Conservation (phyloP, 2,888 invertebrate genomes). For the Pherbina coryleti region DNA sequence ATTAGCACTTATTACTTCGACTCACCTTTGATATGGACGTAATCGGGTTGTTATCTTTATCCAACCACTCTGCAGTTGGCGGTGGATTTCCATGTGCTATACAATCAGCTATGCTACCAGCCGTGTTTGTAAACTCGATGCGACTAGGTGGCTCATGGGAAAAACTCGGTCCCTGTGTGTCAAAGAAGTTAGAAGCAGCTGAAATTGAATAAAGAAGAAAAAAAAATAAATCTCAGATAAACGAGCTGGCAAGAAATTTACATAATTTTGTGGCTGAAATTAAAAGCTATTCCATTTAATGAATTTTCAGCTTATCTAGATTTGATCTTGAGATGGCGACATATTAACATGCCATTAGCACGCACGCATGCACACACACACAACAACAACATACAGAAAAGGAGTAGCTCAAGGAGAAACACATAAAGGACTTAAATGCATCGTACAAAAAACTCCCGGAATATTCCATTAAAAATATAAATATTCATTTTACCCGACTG, state of each 20-base stretch:
- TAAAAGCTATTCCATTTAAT: conserved; percentile 33
- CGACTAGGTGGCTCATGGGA: conserved; percentile 71
- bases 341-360: conserved; percentile 35
- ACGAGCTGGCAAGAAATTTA: conserved; percentile 1
- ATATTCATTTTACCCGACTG: conserved; percentile 14
- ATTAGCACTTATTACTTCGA: background rate
- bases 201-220: conserved; percentile 38
- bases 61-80: conserved; percentile 72
- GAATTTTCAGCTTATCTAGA: conserved; percentile 32
- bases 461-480: conserved; percentile 33
- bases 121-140: conserved; percentile 73
- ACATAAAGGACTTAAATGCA: background rate
- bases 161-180: conserved; percentile 73
- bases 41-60: conserved; percentile 71
- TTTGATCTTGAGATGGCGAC: conserved; percentile 31
- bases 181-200: conserved; percentile 70
- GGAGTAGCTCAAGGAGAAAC: background rate
- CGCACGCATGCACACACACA: background rate
- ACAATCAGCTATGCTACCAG: conserved; percentile 72
- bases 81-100: conserved; percentile 72
- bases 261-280: conserved; percentile 21
- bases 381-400: background rate
- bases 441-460: conserved; percentile 4
- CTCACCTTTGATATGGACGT: conserved; percentile 70
- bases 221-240: background rate